Percentiles rank a stretch among this genome's conserved stretches.
phyloP scores from a whole-genome alignment of 2,888 invertebrate species.

The Deladenus siricidicola region DNA sequence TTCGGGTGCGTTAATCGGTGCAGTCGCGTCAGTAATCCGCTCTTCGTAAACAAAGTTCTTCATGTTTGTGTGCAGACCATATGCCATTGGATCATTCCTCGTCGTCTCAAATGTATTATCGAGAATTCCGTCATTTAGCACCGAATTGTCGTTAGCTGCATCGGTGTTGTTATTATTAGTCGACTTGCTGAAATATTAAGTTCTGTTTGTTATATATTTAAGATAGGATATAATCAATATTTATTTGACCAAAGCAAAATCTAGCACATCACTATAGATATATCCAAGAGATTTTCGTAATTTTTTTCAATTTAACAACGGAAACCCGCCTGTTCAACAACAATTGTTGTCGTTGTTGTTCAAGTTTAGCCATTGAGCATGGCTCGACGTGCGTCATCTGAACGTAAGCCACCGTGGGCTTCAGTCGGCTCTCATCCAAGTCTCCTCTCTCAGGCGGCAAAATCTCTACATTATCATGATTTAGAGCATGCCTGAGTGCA shows the following conservation, averaged over 20 bases:
- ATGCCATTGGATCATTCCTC: slow-evolving; percentile 30
- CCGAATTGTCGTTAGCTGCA: not conserved
- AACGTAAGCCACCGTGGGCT: slow-evolving; percentile 55
- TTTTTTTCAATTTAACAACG: too few relatives aligned
- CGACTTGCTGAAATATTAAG: slow-evolving; percentile 57
- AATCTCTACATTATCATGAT: slow-evolving; percentile 74
- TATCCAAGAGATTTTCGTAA: too few relatives aligned
- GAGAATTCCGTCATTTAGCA: too few relatives aligned
- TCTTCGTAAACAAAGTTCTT: slow-evolving; percentile 79
- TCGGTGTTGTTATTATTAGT: too few relatives aligned
- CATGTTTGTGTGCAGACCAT: slow-evolving; percentile 35
- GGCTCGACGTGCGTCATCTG: slow-evolving; percentile 93
- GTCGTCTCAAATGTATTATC: not conserved
- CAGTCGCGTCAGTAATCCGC: slow-evolving; percentile 72
- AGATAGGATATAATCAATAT: too few relatives aligned
- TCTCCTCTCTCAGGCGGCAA: slow-evolving; percentile 18
- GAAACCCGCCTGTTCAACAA: not conserved
- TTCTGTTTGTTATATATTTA: too few relatives aligned
- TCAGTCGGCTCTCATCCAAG: slow-evolving; percentile 29
- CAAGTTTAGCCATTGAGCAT: slow-evolving; percentile 61
- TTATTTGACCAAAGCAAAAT: too few relatives aligned
- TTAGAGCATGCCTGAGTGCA: slow-evolving; percentile 78
- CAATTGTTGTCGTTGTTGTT: not conserved
- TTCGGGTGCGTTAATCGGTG: slow-evolving; percentile 61
- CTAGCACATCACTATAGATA: too few relatives aligned